Evolutionary conservation across 2,113 vertebrate species (phyloP).

Genomic region (Piprites chloris): DNA sequence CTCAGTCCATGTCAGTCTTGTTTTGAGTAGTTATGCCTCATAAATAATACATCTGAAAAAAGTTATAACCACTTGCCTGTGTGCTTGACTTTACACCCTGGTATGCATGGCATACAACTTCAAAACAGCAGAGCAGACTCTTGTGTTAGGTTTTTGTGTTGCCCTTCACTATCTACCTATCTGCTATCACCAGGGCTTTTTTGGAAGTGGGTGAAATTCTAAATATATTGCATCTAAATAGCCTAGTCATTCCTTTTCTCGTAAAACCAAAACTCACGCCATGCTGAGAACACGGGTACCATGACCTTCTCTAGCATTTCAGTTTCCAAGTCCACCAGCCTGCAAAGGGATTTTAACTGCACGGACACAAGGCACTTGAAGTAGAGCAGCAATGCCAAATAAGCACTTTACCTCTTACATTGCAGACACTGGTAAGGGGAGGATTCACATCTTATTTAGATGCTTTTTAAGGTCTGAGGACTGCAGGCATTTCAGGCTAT

Average conservation of each 20-base stretch:
- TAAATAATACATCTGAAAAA: neutral
- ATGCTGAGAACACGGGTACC: neutral
- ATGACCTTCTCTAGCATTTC: neutral
- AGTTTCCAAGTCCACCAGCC: neutral
- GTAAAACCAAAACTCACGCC: neutral
- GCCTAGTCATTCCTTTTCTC: neutral
- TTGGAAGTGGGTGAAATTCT: neutral
- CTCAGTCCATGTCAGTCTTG: neutral
- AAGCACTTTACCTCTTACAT: neutral
- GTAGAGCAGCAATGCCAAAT: neutral
- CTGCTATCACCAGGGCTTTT: neutral
- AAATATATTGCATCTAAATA: neutral
- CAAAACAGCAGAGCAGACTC: neutral
- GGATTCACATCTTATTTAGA: neutral
- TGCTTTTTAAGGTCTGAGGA: neutral
- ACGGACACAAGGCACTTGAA: neutral
- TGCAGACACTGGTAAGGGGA: neutral
- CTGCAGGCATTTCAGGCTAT: neutral
- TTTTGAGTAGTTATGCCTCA: neutral
- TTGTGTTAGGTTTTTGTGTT: neutral
- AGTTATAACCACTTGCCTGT: neutral
- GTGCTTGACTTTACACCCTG: neutral
- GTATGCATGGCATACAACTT: neutral
- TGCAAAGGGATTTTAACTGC: neutral
- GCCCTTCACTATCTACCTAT: neutral